Conservation (phyloP, 2,113 vertebrate species). For the Phalacrocorax carbo region DNA sequence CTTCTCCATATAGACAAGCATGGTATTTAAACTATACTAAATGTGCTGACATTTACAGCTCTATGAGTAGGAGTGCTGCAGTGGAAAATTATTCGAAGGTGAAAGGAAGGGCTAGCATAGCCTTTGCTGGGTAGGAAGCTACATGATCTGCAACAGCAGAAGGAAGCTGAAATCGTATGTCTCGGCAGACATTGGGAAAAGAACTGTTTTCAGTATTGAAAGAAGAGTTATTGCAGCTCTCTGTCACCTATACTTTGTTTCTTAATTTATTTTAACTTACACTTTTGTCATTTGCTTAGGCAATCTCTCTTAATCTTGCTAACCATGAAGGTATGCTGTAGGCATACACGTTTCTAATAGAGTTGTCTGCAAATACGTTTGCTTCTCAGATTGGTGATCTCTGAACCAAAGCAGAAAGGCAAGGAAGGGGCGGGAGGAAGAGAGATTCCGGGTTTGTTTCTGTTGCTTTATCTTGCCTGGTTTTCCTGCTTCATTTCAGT, state of each 20-base stretch:
- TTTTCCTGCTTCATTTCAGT: conserved; percentile 28
- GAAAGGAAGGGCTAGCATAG: conserved; percentile 33
- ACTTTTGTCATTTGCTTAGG: neutral
- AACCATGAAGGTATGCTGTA: neutral
- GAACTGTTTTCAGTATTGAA: neutral
- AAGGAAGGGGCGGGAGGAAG: neutral
- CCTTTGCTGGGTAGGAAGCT: conserved; percentile 29
- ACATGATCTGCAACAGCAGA: neutral
- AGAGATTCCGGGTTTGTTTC: neutral
- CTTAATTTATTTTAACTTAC: neutral
- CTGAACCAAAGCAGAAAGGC: neutral
- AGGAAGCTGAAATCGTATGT: conserved; percentile 16
- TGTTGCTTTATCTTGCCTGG: neutral
- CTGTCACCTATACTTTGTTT: neutral
- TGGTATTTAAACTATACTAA: neutral
- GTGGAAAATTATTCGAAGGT: neutral
- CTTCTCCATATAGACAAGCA: neutral
- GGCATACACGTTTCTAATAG: neutral
- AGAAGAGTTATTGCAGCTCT: neutral
- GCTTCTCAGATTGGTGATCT: neutral
- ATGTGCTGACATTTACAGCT: conserved; percentile 47
- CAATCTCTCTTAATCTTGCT: neutral
- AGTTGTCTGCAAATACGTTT: neutral
- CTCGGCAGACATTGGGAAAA: neutral
- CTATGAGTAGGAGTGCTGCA: conserved; percentile 1